Conservation (phyloP, 2,888 invertebrate genomes). For the Aphidius colemani region DNA sequence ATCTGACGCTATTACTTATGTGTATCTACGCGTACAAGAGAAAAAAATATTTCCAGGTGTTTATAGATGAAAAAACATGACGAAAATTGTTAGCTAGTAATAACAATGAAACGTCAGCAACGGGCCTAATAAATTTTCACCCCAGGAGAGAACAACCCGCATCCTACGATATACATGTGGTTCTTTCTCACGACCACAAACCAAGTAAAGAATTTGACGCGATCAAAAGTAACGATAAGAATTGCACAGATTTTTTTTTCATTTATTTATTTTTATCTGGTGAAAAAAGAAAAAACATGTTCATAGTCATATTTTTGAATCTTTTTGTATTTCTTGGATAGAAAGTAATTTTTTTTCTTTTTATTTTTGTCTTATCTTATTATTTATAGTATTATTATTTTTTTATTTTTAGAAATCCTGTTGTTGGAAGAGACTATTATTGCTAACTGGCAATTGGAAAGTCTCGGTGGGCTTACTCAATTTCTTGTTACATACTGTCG, state of each 20-base stretch:
- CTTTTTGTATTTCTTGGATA: no score
- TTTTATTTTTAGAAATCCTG: neutral
- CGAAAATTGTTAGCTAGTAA: slow-evolving; percentile 8
- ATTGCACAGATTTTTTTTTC: slow-evolving; percentile 23
- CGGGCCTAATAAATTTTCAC: slow-evolving; percentile 29
- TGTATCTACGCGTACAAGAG: neutral
- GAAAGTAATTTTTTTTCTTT: neutral
- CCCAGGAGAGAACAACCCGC: slow-evolving; percentile 21
- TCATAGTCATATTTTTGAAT: slow-evolving; percentile 1
- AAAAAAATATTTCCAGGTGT: neutral
- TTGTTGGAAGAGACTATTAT: neutral
- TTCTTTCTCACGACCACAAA: slow-evolving; percentile 26
- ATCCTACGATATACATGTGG: slow-evolving; percentile 14
- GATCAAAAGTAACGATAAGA: slow-evolving; percentile 24
- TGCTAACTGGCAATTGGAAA: slow-evolving; percentile 5
- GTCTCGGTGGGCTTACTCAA: slow-evolving; percentile 34
- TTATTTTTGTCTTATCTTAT: slow-evolving; percentile 3
- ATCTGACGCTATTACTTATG: slow-evolving; percentile 5
- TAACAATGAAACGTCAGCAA: slow-evolving; percentile 13
- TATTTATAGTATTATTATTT: neutral
- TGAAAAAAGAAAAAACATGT: slow-evolving; percentile 4
- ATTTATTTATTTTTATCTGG: neutral
- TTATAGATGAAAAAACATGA: slow-evolving; percentile 7
- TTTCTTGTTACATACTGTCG: slow-evolving; percentile 18
- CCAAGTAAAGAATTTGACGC: slow-evolving; percentile 24